Base-by-base conservation (phyloP, 2,888 invertebrate genomes). In the Acronicta psi region DNA sequence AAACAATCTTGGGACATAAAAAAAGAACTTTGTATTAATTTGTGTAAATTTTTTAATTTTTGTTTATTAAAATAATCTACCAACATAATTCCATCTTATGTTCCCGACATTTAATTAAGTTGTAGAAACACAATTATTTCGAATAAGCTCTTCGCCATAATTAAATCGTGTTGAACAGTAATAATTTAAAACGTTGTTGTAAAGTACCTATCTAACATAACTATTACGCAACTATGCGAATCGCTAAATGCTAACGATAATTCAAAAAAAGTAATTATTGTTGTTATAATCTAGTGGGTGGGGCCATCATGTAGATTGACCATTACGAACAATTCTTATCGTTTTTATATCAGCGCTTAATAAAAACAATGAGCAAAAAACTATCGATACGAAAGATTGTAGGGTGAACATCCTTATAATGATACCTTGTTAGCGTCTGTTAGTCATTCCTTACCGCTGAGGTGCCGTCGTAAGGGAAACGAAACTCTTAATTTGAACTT, bases 351-450 rank as follows among this genome's bases (percentile, higher is more conserved):
- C 72, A 64, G 61, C 51, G 73, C 58, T 66, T 62, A 69, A 72
- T 75, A 85, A 86, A 85, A 84, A 82, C 69, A 77, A 73, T 70
- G 59, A 72, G 75, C 77, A 84, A 86, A 88, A 88, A 88, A 81
- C 50, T 81, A 88, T 91, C 90, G 90, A 90, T 88, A 88, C 64
- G 66, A 69, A 79, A 76, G 68, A 69, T 57, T 56, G 68, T 51
- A 73, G 80, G 85, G 82, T 86, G 83, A 81, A 88, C 91, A 87
- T 90, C 89, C 91, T 90, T 92, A 92, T 90, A 91, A 92, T 85
- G 86, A 85, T 81, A 82, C 80, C 93, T 93, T 93, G 93, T 93
- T 93, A 93, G 89, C 87, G 87, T 82, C 83, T 87, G 89, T 90
- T 89, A 90, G 88, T 89, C 88, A 88, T 88, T 88, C 86, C 82